Evolutionary conservation across 2,797 vertebrate species (phyloP).

Genomic region (Pteropus rufus): DNA sequence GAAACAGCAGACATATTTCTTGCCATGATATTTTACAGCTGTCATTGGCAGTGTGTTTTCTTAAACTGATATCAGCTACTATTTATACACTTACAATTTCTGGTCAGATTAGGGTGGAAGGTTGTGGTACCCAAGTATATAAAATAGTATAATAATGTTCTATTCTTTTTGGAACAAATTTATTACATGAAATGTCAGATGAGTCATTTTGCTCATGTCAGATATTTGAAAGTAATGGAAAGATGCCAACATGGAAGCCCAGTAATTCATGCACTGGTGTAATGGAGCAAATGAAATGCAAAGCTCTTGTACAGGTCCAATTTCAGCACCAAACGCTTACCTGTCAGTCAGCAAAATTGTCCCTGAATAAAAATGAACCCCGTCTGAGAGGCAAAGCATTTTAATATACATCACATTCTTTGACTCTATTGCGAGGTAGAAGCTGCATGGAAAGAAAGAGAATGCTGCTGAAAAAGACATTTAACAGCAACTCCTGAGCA

Average conservation of each 20-base stretch:
- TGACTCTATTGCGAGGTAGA: slow-evolving; percentile 82
- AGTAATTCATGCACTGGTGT: slow-evolving; percentile 89
- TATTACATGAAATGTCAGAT: slow-evolving; percentile 88
- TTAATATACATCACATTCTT: slow-evolving; percentile 91
- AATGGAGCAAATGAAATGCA: slow-evolving; percentile 91
- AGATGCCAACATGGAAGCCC: slow-evolving; percentile 85
- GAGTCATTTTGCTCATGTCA: slow-evolving; percentile 87
- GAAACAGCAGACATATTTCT: slow-evolving; percentile 69
- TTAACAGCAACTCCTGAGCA: slow-evolving; percentile 67
- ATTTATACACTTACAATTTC: slow-evolving; percentile 85
- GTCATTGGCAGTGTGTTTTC: slow-evolving; percentile 49
- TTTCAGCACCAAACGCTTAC: slow-evolving; percentile 86
- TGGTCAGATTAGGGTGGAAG: slow-evolving; percentile 84
- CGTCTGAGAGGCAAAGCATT: slow-evolving; percentile 84
- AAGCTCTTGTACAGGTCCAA: slow-evolving; percentile 86
- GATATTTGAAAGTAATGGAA: slow-evolving; percentile 87
- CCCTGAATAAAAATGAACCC: slow-evolving; percentile 86
- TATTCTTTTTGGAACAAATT: slow-evolving; percentile 88
- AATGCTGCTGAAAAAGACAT: slow-evolving; percentile 79
- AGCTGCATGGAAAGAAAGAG: slow-evolving; percentile 74
- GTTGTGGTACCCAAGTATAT: slow-evolving; percentile 82
- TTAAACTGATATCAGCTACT: slow-evolving; percentile 77
- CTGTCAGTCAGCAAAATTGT: slow-evolving; percentile 90
- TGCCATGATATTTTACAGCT: slow-evolving; percentile 64
- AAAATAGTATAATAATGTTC: slow-evolving; percentile 88